Evolutionary conservation across 1,140 invertebrate species (phyloP).

Genomic region (Drosophila albomicans): DNA sequence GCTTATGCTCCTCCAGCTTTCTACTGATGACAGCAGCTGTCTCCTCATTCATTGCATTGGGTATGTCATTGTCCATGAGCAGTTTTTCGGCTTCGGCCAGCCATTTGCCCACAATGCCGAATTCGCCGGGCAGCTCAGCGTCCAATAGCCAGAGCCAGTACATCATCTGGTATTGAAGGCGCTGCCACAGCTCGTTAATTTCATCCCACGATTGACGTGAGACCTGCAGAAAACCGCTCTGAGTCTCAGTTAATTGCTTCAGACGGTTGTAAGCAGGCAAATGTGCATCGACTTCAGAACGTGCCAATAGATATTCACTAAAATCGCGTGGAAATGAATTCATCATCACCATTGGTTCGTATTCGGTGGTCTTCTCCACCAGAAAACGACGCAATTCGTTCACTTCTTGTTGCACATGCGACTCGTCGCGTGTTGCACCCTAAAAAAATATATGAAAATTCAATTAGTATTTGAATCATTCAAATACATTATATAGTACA

Average conservation of each 20-base stretch:
- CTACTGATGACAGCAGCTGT: conserved; percentile 93
- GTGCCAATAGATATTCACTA: conserved; percentile 90
- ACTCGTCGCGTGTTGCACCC: conserved; percentile 79
- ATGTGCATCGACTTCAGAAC: conserved; percentile 90
- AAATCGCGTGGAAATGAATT: conserved; percentile 88
- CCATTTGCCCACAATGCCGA: conserved; percentile 95
- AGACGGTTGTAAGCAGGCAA: conserved; percentile 89
- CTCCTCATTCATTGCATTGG: conserved; percentile 92
- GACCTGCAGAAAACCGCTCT: conserved; percentile 90
- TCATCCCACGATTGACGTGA: conserved; percentile 92
- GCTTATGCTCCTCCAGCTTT: conserved; percentile 95
- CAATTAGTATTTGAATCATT: conserved; percentile 2
- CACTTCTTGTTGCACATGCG: conserved; percentile 91
- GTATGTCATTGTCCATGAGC: conserved; percentile 92
- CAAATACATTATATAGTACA: not conserved
- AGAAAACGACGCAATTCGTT: conserved; percentile 93
- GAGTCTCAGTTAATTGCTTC: conserved; percentile 90
- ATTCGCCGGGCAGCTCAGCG: conserved; percentile 92
- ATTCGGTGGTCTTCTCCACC: conserved; percentile 89
- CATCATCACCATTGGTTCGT: conserved; percentile 86
- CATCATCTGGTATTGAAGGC: conserved; percentile 90
- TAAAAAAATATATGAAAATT: conserved; percentile 23
- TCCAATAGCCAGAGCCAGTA: conserved; percentile 95
- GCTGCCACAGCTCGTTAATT: conserved; percentile 91
- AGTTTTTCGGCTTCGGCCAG: conserved; percentile 94